These are phyloP conservation scores for Halictus ligatus DNA, from an alignment of 2,888 invertebrate genomes.

Conservation along the genomic window DNA sequence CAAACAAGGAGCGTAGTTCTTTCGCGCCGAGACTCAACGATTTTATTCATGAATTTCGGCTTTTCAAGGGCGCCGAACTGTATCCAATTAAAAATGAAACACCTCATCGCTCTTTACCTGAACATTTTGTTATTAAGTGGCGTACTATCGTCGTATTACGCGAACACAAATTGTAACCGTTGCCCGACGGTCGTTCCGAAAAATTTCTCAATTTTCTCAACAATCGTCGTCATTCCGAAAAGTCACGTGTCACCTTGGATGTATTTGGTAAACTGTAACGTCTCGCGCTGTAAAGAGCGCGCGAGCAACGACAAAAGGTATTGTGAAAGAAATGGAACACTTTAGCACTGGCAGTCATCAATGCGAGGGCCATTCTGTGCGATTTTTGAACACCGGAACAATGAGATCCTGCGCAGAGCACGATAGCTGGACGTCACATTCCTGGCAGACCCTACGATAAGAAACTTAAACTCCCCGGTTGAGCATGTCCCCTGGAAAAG, in stretches of 20 bases:
- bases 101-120: background rate
- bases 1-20: background rate
- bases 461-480: background rate
- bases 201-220: background rate
- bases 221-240: background rate
- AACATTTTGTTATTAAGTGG: background rate
- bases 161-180: background rate
- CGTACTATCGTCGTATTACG: background rate
- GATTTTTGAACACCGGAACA: background rate
- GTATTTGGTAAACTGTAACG: background rate
- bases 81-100: background rate
- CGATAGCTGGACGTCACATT: slow-evolving; percentile 3
- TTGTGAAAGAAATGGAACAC: background rate
- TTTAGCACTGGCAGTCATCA: background rate
- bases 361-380: background rate
- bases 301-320: background rate
- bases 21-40: background rate
- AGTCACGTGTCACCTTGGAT: background rate
- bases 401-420: background rate
- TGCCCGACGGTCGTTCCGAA: background rate
- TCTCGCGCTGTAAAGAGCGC: too few relatives aligned
- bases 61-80: slow-evolving; percentile 2
- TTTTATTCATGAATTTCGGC: slow-evolving; percentile 20
- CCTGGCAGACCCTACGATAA: background rate
- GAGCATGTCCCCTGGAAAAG: background rate